A percentile compares a stretch with the other conserved stretches of the same genome.
phyloP scores from a whole-genome alignment of 2,888 invertebrate species.

The Steromphala cineraria region DNA sequence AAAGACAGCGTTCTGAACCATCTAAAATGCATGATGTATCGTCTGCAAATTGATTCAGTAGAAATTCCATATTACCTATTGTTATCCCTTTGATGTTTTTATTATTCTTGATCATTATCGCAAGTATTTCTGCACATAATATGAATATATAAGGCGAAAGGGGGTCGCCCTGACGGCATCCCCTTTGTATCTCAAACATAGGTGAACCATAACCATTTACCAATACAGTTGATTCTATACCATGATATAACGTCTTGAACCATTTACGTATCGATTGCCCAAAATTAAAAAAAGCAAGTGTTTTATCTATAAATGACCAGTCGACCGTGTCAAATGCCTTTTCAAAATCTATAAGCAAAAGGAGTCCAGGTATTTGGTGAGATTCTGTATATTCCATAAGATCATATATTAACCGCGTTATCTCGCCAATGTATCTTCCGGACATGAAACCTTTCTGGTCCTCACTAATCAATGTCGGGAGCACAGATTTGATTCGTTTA shows the following conservation, averaged over 20 bases:
- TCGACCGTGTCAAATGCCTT: background rate
- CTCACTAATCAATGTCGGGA: background rate
- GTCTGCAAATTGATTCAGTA: conserved; percentile 21
- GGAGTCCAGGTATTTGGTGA: background rate
- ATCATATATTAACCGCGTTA: background rate
- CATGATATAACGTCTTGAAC: background rate
- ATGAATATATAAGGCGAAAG: background rate
- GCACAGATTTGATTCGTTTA: background rate
- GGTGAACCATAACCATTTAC: background rate
- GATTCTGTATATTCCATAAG: background rate
- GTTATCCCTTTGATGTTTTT: conserved; percentile 13
- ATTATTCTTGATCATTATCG: conserved; percentile 4
- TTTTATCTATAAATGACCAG: background rate
- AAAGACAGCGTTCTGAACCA: conserved; percentile 15
- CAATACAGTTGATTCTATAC: background rate
- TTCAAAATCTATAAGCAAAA: conserved; percentile 6
- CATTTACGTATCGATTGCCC: background rate
- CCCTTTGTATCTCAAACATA: background rate
- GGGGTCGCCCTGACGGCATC: conserved; percentile 25
- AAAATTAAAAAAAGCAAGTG: background rate
- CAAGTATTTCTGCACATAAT: conserved; percentile 11
- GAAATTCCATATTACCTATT: background rate
- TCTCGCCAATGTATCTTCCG: conserved; percentile 6
- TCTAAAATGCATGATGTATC: conserved; percentile 20
- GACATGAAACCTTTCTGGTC: background rate